Evolutionary conservation across 1,140 invertebrate species (phyloP), one percentile per base, ranked within the genome.

Genomic region (Meteorus sp.): DNA sequence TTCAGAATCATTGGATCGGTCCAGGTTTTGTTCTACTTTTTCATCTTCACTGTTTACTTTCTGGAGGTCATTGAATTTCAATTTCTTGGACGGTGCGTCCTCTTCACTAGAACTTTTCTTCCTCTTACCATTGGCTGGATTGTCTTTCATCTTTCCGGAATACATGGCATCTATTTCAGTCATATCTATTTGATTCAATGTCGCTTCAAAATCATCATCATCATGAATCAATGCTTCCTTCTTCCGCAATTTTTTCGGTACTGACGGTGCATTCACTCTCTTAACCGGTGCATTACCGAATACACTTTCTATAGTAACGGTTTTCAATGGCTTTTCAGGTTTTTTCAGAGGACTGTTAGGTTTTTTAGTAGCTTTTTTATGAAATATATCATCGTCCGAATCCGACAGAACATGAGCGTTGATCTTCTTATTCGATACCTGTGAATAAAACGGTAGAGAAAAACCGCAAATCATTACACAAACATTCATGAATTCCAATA

Each of bases 121-220:
- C n/a, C 51, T 43, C 20, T 23, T 35, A 43, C 37, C 58, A 50
- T 39, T 69, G 57, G 1, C 31, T 39, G 56, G 48, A 44, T 45
- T 47, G 37, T 13, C 13, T 17, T 25, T 50, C 50, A 15, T 63
- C 56, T 27, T 29, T 43, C 43, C 44, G 39, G 55, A 48, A 54
- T 63, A 68, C 31, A 65, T 60, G 13, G 55, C 47, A 41, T 73
- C 67, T 13, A 65, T 44, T 31, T 62, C 25, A 0, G 63, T 61
- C 17, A 72, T 71, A 71, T 89, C 87, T 35, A 90, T 68, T 67
- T 88, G 80, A 57, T 83, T 66, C 11, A 90, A 70, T 20, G 85
- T 87, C 64, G 83, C 81, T 67, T 86, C 81, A 76, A 91, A 90
- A 62, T 88, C 84, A 48, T 85, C 82, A 81, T 90, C 87, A 56